These are phyloP conservation scores for Cheirogaleus major DNA, from an alignment of 2,797 vertebrate species.

Conservation along the genomic window DNA sequence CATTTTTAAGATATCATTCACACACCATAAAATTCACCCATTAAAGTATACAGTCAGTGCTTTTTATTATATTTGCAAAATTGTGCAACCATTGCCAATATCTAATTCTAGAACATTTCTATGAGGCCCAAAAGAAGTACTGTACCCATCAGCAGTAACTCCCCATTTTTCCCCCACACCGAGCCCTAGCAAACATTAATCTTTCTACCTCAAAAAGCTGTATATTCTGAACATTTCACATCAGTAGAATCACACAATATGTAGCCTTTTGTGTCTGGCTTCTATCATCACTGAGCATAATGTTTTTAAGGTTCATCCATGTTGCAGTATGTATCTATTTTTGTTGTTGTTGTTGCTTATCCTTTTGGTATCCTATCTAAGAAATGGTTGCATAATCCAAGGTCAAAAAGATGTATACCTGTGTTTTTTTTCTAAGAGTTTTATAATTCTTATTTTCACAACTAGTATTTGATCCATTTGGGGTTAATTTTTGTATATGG, in stretches of 20 bases:
- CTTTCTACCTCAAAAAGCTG: background rate
- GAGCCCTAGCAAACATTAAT: background rate
- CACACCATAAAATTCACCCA: background rate
- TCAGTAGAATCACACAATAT: too few species aligned
- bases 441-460: background rate
- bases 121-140: background rate
- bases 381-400: background rate
- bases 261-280: background rate
- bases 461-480: background rate
- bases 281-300: background rate
- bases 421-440: background rate
- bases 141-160: background rate
- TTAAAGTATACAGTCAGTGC: background rate
- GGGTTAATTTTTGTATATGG: background rate
- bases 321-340: background rate
- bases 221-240: background rate
- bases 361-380: background rate
- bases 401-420: background rate
- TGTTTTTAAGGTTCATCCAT: background rate
- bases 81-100: background rate
- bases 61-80: background rate
- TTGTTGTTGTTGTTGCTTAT: background rate
- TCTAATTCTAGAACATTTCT: background rate
- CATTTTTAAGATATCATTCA: conserved; percentile 20
- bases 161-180: too few species aligned